Evolutionary conservation across 2,888 invertebrate genomes (phyloP).

Genomic region (Brenthis ino): DNA sequence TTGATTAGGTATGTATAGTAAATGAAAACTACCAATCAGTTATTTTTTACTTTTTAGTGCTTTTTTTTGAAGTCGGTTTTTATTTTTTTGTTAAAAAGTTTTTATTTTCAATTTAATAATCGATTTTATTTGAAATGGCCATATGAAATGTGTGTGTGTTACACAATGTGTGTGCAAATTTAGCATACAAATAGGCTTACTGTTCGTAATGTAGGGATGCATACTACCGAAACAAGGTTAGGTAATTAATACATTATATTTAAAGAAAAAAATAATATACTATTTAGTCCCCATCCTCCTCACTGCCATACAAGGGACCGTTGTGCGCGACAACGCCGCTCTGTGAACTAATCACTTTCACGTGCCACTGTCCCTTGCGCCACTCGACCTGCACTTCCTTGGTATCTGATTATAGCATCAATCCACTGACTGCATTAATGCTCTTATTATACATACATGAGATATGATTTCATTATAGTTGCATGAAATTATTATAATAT

Average conservation of each 20-base stretch:
- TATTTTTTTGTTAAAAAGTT: too few species aligned
- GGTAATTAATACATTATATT: neutral
- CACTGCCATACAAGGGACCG: conserved; percentile 55
- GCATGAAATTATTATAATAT: neutral
- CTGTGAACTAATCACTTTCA: conserved; percentile 78
- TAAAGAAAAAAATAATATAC: neutral
- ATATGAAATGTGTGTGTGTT: too few species aligned
- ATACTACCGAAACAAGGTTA: too few species aligned
- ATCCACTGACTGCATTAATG: conserved; percentile 19
- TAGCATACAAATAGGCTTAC: neutral
- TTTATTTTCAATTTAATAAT: too few species aligned
- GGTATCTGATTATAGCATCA: conserved; percentile 40
- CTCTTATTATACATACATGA: conserved; percentile 1
- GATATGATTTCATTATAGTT: conserved; percentile 1
- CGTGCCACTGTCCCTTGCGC: conserved; percentile 64
- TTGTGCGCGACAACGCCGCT: conserved; percentile 67
- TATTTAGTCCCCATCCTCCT: conserved; percentile 41
- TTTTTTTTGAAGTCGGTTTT: too few species aligned
- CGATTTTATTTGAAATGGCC: too few species aligned
- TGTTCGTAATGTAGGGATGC: neutral
- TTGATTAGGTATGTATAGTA: too few species aligned
- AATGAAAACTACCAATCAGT: too few species aligned
- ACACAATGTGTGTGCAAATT: too few species aligned
- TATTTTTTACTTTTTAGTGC: too few species aligned
- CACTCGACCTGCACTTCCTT: conserved; percentile 67